Conservation (phyloP, 2,797 vertebrate genomes). For the Fistularia tabacaria region DNA sequence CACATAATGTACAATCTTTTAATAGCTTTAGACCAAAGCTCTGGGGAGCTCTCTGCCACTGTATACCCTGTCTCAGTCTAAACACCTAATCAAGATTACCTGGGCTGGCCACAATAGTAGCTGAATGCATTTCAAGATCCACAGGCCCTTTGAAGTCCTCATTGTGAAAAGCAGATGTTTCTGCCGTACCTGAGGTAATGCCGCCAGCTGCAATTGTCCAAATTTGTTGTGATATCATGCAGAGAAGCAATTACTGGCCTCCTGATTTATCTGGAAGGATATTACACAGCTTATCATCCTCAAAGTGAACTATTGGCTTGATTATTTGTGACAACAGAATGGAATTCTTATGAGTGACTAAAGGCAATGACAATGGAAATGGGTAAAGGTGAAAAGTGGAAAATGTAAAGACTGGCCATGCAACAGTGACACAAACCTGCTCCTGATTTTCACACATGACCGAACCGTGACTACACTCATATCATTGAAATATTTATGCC, state of each 20-base stretch:
- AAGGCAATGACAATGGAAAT: constrained; percentile 68
- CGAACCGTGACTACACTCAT: no score
- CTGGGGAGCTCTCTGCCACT: constrained; percentile 88
- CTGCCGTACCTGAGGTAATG: constrained; percentile 90
- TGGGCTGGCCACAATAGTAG: constrained; percentile 94
- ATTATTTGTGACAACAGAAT: constrained; percentile 98
- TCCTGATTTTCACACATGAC: no score
- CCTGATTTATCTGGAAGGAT: constrained; percentile 97
- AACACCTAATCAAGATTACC: constrained; percentile 99
- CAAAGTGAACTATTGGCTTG: constrained; percentile 93
- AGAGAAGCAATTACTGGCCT: constrained; percentile 93
- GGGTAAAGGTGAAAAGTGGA: constrained; percentile 84
- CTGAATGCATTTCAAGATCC: constrained; percentile 99
- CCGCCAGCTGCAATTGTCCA: constrained; percentile 91
- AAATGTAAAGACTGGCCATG: constrained; percentile 54
- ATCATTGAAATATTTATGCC: no score
- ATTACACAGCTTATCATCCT: constrained; percentile 99
- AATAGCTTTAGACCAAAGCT: constrained; percentile 99
- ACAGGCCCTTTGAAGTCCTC: constrained; percentile 95
- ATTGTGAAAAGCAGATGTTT: constrained; percentile 93
- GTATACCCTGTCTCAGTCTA: constrained; percentile 95
- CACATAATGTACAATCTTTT: constrained; percentile 99
- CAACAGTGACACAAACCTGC: no score
- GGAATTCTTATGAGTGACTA: constrained; percentile 93
- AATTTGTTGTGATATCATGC: constrained; percentile 96